Evolutionary conservation across 1,140 invertebrate genomes (phyloP), one percentile per base, ranked within the genome.

Genomic region (Catajapyx aquilonaris): DNA sequence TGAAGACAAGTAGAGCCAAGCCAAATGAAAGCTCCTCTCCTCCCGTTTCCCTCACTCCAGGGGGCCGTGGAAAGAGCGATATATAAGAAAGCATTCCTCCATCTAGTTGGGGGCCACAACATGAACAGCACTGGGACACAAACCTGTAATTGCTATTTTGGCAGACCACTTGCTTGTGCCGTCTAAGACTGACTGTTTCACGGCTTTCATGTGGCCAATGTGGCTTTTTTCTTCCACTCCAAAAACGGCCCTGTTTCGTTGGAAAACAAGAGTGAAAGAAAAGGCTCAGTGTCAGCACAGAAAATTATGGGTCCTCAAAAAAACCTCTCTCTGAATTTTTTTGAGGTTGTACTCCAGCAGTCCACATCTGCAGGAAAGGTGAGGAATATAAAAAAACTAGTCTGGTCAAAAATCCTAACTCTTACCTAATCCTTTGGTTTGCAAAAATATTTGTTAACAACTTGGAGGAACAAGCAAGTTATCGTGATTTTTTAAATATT

Each of bases 151-250:
- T 52, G 88, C 90, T 64, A 99, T 96, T 75, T 99, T 99, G 49
- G 93, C 93, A 52, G 91, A 97, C 95, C 95, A 99, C 69, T 99
- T 99, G 56, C 91, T 95, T 37, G 91, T 98, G 50, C 95, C 95
- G 64, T 98, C 95, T 59, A 98, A 71, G 48, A 99, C 93, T 49
- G 83, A 87, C 64, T 96, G 87, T 69, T 97, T 96, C 42, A 97
- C 87, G 28, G 85, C 75, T 61, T 85, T 90, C 85, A 97, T 91
- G 65, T 95, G 87, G 51, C 84, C 85, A 41, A 72, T 69, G 65
- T 98, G 91, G 51, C 73, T 81, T 61, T 90, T 87, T 56, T 83
- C 77, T 59, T 96, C 88, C 52, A 94, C 78, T 59, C 76, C 73
- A 68, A 96, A 95, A 53, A 95, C 86, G 54, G 71, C 74, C 77